A percentile compares a stretch with the other conserved stretches of the same genome.
These are phyloP conservation scores for Halictus rubicundus DNA, from an alignment of 1,140 invertebrate genomes.

Conservation along the genomic window DNA sequence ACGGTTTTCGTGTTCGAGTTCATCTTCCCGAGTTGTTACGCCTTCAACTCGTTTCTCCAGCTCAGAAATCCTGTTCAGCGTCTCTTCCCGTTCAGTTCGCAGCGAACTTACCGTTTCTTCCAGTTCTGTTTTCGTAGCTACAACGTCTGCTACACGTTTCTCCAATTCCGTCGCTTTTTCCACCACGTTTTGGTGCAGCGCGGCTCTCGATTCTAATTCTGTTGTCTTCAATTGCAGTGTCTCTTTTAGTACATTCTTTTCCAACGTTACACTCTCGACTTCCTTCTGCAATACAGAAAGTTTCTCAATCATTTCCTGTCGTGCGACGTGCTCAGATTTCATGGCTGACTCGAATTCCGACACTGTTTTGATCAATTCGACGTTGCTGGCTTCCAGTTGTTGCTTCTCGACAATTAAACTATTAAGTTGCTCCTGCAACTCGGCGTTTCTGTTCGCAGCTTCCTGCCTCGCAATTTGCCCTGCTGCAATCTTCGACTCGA, in stretches of 20 bases:
- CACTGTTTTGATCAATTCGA: conserved; percentile 12
- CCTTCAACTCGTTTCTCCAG: too few species aligned
- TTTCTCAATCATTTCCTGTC: not conserved
- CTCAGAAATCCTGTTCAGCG: too few species aligned
- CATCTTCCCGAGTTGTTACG: too few species aligned
- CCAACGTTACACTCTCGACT: conserved; percentile 16
- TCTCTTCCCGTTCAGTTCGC: too few species aligned
- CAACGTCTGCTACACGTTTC: not conserved
- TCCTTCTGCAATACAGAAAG: not conserved
- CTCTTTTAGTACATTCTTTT: conserved; percentile 2
- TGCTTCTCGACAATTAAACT: conserved; percentile 26
- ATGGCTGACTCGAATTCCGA: not conserved
- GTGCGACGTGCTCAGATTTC: too few species aligned
- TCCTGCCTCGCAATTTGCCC: conserved; percentile 7
- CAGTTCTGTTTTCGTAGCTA: too few species aligned
- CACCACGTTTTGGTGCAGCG: not conserved
- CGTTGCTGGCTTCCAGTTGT: conserved; percentile 19
- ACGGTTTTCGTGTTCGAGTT: conserved; percentile 15
- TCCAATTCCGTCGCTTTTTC: not conserved
- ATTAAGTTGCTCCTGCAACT: conserved; percentile 25
- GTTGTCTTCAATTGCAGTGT: not conserved
- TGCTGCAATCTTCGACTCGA: not conserved
- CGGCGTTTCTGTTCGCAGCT: conserved; percentile 6
- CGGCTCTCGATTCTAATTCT: not conserved
- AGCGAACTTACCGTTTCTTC: too few species aligned